Evolutionary conservation across 2,888 invertebrate genomes (phyloP), one percentile per base, ranked within the genome.

Genomic region (Epinotia ramella): DNA sequence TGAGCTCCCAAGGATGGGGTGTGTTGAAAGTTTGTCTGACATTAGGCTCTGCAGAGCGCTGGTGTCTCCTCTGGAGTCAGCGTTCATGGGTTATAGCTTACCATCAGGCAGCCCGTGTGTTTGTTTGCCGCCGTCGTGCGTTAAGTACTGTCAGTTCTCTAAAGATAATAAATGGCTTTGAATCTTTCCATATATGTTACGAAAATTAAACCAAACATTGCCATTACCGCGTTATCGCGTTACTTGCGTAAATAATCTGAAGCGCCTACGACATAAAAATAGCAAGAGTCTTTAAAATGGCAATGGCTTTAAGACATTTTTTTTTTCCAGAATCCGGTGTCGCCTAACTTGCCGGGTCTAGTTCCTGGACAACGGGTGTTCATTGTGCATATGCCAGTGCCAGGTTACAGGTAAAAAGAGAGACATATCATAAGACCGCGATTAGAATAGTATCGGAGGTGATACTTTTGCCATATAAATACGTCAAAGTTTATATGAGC

Each of bases 301-400:
- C 46, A n/a, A n/a, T 28, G 13, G 2, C 11, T 33, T 9, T 18
- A 33, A 68, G 9, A 20, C 7, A 2, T 12, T 59, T 16, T 49
- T 18, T 46, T 6, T 74, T 81, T 83, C 59, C 85, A 91, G 90
- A 81, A 76, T 3, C 93, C 93, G 1, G 89, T 89, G 0, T 84
- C 88, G 11, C 94, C 92, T 0, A 89, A 90, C 66, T 74, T 93
- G 3, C 94, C 93, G 2, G 94, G 93, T 0, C 78, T 93, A 13
- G 64, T 88, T 1, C 94, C 94, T 1, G 96, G 95, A 2, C 95
- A 95, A 79, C 87, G 95, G 76, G 95, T 95, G 78, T 96, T 95
- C 85, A 94, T 96, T 44, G 90, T 96, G 0, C 95, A 95, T 79
- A 95, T 94, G 94, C 93, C 93, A 1, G 84, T 94, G 0, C 91